Conservation (phyloP, 2,113 vertebrate species). For the Corydoras sp. region DNA sequence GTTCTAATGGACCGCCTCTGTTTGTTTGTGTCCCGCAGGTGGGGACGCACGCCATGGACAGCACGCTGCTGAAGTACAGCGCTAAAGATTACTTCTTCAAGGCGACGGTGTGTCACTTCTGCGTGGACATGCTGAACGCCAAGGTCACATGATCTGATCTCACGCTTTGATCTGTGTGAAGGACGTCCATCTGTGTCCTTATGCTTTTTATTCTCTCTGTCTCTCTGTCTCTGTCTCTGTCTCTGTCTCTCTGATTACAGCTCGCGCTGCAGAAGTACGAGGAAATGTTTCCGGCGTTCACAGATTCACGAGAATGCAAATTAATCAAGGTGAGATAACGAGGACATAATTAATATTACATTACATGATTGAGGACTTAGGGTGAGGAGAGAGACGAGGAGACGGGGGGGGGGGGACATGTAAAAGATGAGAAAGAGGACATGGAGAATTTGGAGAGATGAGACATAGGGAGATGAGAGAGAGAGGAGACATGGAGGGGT, state of each 20-base stretch:
- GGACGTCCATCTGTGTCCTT: neutral
- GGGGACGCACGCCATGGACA: conserved; percentile 86
- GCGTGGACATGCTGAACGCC: conserved; percentile 87
- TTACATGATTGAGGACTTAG: too few relatives aligned
- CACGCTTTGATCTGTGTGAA: too few relatives aligned
- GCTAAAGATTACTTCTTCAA: conserved; percentile 94
- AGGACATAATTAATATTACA: neutral
- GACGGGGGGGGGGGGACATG: too few relatives aligned
- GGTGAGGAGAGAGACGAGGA: too few relatives aligned
- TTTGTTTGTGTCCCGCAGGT: conserved; percentile 50
- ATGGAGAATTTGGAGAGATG: too few relatives aligned
- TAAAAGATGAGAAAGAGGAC: too few relatives aligned
- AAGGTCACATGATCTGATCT: conserved; percentile 62
- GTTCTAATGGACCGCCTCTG: neutral
- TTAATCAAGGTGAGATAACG: conserved; percentile 72
- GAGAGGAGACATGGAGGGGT: too few relatives aligned
- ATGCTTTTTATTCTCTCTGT: neutral
- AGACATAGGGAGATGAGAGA: too few relatives aligned
- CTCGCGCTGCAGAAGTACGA: conserved; percentile 85
- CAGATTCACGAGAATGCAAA: conserved; percentile 84
- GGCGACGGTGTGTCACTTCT: conserved; percentile 88
- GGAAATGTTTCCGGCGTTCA: conserved; percentile 88
- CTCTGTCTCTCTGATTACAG: conserved; percentile 53
- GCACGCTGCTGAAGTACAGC: conserved; percentile 86
- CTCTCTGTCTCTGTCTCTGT: conserved; percentile 8